These are phyloP conservation scores for Manduca sexta DNA, from an alignment of 1,140 invertebrate genomes.

Conservation along the genomic window DNA sequence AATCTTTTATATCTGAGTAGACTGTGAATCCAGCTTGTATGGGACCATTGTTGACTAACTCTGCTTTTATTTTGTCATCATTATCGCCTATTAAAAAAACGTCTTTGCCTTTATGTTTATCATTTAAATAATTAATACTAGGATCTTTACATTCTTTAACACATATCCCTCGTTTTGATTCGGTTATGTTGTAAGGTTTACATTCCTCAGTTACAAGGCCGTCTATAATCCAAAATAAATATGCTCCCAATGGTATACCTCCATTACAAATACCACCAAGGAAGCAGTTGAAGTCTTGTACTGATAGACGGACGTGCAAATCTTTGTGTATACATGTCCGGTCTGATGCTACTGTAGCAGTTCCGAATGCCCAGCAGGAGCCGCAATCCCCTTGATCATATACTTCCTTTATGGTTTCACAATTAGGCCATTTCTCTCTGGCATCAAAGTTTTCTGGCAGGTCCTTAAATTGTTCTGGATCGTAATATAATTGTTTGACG, in stretches of 20 bases:
- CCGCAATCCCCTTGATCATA: conserved; percentile 80
- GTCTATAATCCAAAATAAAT: conserved; percentile 82
- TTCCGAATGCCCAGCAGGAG: conserved; percentile 87
- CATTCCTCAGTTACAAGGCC: conserved; percentile 84
- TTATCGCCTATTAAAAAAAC: not conserved
- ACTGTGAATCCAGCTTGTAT: conserved; percentile 59
- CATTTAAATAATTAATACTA: conserved; percentile 26
- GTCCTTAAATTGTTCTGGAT: not conserved
- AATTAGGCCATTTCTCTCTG: conserved; percentile 83
- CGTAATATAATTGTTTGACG: too few species aligned
- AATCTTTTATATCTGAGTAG: conserved; percentile 86
- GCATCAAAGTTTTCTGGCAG: conserved; percentile 85
- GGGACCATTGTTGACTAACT: too few species aligned
- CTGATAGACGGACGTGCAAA: conserved; percentile 80
- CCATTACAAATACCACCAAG: too few species aligned
- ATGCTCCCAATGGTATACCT: conserved; percentile 75
- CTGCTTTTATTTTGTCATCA: too few species aligned
- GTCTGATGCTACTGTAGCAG: conserved; percentile 92
- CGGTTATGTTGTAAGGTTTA: not conserved
- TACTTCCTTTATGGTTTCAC: conserved; percentile 82
- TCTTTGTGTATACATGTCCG: conserved; percentile 84
- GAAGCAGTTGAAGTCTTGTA: conserved; percentile 79
- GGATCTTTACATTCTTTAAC: conserved; percentile 82
- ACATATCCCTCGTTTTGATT: conserved; percentile 78
- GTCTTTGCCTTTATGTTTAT: conserved; percentile 1